These are phyloP conservation scores for Megalopta genalis DNA, from an alignment of 1,140 invertebrate species.

Conservation along the genomic window DNA sequence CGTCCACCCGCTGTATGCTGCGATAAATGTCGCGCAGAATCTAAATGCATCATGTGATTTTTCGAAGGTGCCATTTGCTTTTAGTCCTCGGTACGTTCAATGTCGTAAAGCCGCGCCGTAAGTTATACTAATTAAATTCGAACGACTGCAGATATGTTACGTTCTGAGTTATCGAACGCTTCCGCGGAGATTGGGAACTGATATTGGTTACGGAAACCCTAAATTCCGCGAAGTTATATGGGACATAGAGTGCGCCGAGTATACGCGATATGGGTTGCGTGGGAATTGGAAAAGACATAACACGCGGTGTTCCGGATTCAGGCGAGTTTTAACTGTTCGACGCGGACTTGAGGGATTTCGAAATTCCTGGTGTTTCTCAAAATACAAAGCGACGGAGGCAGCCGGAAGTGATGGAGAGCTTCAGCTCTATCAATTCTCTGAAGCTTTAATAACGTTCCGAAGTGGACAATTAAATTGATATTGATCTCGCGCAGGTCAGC, in stretches of 20 bases:
- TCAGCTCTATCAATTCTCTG: not conserved
- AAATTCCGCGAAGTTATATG: not conserved
- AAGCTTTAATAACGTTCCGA: not conserved
- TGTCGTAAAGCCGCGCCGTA: not conserved
- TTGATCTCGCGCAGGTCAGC: not conserved
- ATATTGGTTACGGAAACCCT: not conserved
- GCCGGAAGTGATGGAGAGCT: no score
- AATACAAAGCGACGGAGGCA: not conserved
- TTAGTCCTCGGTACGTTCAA: not conserved
- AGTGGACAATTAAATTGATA: not conserved
- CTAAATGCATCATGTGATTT: no score
- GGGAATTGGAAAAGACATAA: not conserved
- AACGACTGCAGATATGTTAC: not conserved
- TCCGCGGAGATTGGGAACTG: not conserved
- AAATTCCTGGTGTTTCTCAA: not conserved
- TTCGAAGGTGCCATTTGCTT: not conserved
- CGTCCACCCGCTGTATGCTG: no score
- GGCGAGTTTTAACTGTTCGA: not conserved
- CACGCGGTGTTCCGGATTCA: not conserved
- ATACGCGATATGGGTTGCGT: constrained; percentile 2
- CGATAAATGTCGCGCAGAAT: no score
- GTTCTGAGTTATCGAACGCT: not conserved
- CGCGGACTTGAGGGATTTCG: not conserved
- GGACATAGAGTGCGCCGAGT: not conserved
- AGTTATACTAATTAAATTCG: not conserved